A percentile compares a stretch with the other conserved stretches of the same genome.
Evolutionary conservation across 2,797 vertebrate species (phyloP).

Genomic region (Thaleichthys pacificus): DNA sequence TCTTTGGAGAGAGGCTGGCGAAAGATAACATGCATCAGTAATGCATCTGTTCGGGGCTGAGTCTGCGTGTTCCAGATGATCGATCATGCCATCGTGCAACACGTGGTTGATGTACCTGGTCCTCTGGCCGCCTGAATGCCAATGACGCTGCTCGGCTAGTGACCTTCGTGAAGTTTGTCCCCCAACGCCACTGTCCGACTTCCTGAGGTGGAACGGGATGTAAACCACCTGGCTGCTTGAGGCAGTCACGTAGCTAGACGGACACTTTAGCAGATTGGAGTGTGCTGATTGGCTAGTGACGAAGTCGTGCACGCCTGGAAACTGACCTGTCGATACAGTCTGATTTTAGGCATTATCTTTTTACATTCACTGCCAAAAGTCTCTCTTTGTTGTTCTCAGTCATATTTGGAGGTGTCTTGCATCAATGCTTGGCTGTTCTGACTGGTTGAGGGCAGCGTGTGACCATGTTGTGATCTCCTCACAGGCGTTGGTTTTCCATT

Average conservation of each 20-base stretch:
- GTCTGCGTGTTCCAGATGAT: background rate
- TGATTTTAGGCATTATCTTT: too few species aligned
- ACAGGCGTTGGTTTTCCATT: conserved; percentile 99
- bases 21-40: background rate
- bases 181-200: too few species aligned
- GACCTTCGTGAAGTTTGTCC: too few species aligned
- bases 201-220: background rate
- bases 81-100: too few species aligned
- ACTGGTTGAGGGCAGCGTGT: background rate
- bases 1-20: background rate
- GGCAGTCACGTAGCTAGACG: too few species aligned
- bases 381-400: background rate
- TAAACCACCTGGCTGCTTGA: too few species aligned
- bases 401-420: background rate
- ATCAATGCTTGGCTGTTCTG: background rate
- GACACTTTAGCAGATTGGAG: too few species aligned
- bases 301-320: too few species aligned
- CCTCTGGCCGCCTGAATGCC: background rate
- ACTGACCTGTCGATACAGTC: too few species aligned
- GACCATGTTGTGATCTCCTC: conserved; percentile 51
- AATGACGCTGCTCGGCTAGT: background rate
- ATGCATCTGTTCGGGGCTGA: background rate
- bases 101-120: too few species aligned
- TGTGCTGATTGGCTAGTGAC: too few species aligned
- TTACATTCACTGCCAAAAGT: too few species aligned